Evolutionary conservation across 2,888 invertebrate species (phyloP), one percentile per base, ranked within the genome.

Genomic region (Ormyrus rosae): DNA sequence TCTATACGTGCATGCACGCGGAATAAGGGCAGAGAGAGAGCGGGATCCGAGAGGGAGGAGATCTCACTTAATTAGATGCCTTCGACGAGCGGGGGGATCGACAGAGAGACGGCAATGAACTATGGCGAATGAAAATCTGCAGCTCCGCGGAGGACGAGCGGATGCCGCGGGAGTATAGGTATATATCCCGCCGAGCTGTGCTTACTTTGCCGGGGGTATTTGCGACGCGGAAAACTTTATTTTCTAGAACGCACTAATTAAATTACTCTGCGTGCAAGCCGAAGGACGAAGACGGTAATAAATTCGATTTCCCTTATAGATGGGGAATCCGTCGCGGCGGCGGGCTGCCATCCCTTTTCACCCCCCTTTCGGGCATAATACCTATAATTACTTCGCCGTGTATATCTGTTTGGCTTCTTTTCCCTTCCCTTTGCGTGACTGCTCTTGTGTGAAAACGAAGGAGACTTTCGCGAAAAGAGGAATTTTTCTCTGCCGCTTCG

Each of bases 301-400:
- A 69, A 79, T 79, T 79, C 70, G 51, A 79, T 79, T 73, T 79
- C 73, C 63, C 67, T 63, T 68, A 73, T 50, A n/a, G 53, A 72
- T 50, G 58, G 61, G 10, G 5, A 7, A 19, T 34, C 34, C 19
- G 19, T 19, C 55, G 63, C 67, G n/a, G n/a, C 46, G 13, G 19
- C 61, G 10, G 55, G 10, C 63, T n/a, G n/a, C 11, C 45, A 10
- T 67, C n/a, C 58, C 8, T 45, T 50, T 61, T 11, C 61, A 0
- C 19, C 19, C 1, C 19, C 1, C 50, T 60, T 10, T 2, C 19
- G 51, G 19, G 3, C n/a, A 9, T 60, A 48, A 61, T 50, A n/a
- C 45, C 19, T 48, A 61, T 61, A 63, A 61, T 63, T 4, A 63
- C 45, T 72, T 61, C 51, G 2, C 51, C 34, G 9, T 58, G 13